A percentile compares a stretch with the other conserved stretches of the same genome.
Evolutionary conservation across 2,113 vertebrate species (phyloP).

Genomic region (Sprattus sprattus): DNA sequence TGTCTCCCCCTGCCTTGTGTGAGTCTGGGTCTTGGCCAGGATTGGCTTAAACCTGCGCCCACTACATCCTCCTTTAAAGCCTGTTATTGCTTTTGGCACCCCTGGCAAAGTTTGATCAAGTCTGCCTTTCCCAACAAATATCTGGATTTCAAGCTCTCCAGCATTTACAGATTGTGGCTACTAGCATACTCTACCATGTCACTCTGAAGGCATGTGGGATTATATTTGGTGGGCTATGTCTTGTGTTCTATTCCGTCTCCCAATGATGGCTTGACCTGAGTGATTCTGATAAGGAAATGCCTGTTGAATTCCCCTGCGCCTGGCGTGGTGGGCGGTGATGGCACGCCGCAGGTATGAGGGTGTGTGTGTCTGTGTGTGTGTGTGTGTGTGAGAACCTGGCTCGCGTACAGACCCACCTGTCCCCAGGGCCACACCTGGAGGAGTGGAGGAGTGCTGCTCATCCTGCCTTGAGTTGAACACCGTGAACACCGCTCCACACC

Average conservation of each 20-base stretch:
- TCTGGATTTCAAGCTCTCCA: neutral
- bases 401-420: slow-evolving; percentile 52
- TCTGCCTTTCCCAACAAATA: neutral
- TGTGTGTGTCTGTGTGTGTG: slow-evolving; percentile 46
- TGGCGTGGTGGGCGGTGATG: slow-evolving; percentile 18
- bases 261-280: neutral
- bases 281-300: neutral
- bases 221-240: neutral
- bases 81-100: slow-evolving; percentile 28
- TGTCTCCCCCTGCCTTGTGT: neutral
- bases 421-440: slow-evolving; percentile 53
- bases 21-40: neutral
- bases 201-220: neutral
- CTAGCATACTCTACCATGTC: neutral
- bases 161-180: neutral
- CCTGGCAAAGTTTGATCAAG: neutral
- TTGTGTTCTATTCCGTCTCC: neutral
- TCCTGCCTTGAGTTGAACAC: neutral
- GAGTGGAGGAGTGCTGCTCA: slow-evolving; percentile 45
- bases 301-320: neutral
- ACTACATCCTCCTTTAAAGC: slow-evolving; percentile 1
- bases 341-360: slow-evolving; percentile 46
- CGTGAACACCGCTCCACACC: neutral
- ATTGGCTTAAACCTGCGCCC: slow-evolving; percentile 35
- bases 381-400: slow-evolving; percentile 43